These are phyloP conservation scores for Heliangelus exortis DNA, from an alignment of 2,797 vertebrate genomes.

Conservation along the genomic window DNA sequence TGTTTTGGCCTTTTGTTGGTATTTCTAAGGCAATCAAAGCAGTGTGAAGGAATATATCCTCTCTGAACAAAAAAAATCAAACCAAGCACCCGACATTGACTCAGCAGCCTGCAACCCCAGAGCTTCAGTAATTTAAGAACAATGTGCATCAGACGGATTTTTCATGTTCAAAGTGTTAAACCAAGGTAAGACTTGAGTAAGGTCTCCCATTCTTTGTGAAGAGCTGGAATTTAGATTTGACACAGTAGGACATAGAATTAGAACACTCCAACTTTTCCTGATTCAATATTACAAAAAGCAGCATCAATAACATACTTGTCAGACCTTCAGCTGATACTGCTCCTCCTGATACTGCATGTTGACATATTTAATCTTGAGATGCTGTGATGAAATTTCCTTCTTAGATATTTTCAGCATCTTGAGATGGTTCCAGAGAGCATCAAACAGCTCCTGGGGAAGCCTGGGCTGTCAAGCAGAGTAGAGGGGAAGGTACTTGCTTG, in stretches of 20 bases:
- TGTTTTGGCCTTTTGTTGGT: background rate
- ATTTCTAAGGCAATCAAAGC: constrained; percentile 41
- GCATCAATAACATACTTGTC: background rate
- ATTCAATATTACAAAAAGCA: background rate
- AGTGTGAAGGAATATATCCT: background rate
- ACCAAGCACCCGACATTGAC: background rate
- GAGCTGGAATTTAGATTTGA: background rate
- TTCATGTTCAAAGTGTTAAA: background rate
- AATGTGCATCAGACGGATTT: background rate
- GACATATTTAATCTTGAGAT: background rate
- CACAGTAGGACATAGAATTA: background rate
- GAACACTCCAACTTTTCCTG: background rate
- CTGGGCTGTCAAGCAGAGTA: background rate
- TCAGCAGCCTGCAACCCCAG: background rate
- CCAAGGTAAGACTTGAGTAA: background rate
- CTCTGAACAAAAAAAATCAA: constrained; percentile 50
- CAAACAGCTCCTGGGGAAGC: background rate
- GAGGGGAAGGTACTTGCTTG: background rate
- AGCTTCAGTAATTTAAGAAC: background rate
- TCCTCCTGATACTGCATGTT: background rate
- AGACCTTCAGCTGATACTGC: background rate
- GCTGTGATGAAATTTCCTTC: background rate
- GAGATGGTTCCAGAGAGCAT: background rate
- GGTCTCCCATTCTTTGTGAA: background rate
- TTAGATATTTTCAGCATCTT: background rate